phyloP scores from a whole-genome alignment of 2,888 invertebrate species.

The Hyles lineata region DNA sequence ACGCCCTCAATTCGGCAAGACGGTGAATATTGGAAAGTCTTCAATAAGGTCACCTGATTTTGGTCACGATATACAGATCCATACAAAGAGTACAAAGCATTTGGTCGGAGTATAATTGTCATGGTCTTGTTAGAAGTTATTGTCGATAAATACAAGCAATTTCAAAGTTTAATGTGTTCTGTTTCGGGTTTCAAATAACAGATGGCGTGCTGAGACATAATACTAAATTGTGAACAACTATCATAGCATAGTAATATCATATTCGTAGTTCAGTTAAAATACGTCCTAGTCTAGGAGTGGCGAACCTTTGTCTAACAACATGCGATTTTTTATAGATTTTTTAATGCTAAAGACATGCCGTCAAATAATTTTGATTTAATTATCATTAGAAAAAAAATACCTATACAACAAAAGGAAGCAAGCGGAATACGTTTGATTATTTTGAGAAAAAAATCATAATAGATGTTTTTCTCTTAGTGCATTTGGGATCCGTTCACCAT shows the following conservation, averaged over 20 bases:
- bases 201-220: background rate
- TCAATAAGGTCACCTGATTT: conserved; percentile 15
- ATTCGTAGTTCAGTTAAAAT: too few species aligned
- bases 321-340: too few species aligned
- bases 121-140: background rate
- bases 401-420: too few species aligned
- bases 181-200: background rate
- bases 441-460: too few species aligned
- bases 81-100: background rate
- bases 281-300: too few species aligned
- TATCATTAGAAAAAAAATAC: too few species aligned
- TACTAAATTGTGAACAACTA: background rate
- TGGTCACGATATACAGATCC: background rate
- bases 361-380: too few species aligned
- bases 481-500: too few species aligned
- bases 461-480: too few species aligned
- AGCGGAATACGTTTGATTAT: too few species aligned
- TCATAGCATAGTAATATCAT: background rate
- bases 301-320: too few species aligned
- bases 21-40: conserved; percentile 8
- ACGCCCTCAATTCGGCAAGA: background rate
- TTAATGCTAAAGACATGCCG: too few species aligned
- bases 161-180: conserved; percentile 5
- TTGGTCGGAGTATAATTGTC: background rate
- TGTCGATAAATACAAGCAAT: background rate